Evolutionary conservation across 2,797 vertebrate genomes (phyloP).

Genomic region (Monodelphis domestica): DNA sequence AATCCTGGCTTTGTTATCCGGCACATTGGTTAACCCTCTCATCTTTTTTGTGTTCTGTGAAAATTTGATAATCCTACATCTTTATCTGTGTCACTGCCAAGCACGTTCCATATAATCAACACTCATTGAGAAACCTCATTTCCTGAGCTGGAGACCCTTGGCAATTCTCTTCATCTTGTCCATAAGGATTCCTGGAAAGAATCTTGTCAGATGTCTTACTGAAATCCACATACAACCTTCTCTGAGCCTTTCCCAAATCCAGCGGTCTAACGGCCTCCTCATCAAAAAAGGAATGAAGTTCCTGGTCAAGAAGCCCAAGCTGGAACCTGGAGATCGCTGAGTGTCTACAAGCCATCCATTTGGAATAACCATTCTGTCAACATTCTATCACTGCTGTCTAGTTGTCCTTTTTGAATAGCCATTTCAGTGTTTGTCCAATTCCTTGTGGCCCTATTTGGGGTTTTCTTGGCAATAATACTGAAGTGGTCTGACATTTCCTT

Average conservation of each 20-base stretch:
- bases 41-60: background rate
- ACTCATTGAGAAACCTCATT: background rate
- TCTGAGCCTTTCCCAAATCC: background rate
- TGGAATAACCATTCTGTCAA: background rate
- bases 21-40: background rate
- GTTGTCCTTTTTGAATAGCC: too few species aligned
- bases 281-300: background rate
- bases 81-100: background rate
- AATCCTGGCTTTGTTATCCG: background rate
- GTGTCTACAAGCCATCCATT: background rate
- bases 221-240: background rate
- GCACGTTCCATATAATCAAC: background rate
- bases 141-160: background rate
- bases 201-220: background rate
- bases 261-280: background rate
- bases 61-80: background rate
- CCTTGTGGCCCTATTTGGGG: too few species aligned
- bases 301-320: background rate
- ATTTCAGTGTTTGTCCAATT: too few species aligned
- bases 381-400: background rate
- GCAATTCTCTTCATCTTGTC: background rate
- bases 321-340: background rate
- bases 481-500: too few species aligned
- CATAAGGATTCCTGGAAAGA: background rate
- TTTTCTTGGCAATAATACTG: too few species aligned